phyloP scores from a whole-genome alignment of 2,888 invertebrate genomes.

The Melinaea marsaeus region DNA sequence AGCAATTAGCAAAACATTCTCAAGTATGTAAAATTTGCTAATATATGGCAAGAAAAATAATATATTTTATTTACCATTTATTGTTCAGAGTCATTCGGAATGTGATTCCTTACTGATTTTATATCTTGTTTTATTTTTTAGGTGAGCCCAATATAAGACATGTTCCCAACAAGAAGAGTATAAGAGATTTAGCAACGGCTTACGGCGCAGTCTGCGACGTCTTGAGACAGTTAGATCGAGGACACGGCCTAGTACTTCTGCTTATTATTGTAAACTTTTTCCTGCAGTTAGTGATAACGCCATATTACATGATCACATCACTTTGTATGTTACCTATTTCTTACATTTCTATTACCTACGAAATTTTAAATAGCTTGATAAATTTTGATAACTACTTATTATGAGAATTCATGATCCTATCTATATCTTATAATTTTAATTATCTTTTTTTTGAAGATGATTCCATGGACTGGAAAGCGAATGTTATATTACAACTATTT shows the following conservation, averaged over 20 bases:
- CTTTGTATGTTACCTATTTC: slow-evolving; percentile 11
- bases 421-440: background rate
- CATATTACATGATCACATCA: slow-evolving; percentile 22
- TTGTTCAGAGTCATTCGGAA: too few species aligned
- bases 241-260: slow-evolving; percentile 16
- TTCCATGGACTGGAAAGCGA: background rate
- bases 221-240: slow-evolving; percentile 15
- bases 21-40: background rate
- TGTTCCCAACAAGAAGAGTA: background rate
- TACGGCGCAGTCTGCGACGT: slow-evolving; percentile 22
- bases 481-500: slow-evolving; percentile 14
- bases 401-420: background rate
- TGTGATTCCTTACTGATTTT: background rate
- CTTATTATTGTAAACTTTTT: slow-evolving; percentile 22
- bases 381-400: background rate
- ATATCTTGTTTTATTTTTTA: background rate
- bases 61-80: too few species aligned
- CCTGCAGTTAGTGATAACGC: slow-evolving; percentile 23
- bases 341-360: background rate
- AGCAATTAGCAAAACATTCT: background rate
- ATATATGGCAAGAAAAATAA: background rate
- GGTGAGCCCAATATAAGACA: background rate
- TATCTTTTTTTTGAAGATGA: slow-evolving; percentile 5
- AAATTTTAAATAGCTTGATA: too few species aligned
- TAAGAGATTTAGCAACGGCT: slow-evolving; percentile 11